Conservation (phyloP, 1,140 invertebrate genomes). For the Polyergus mexicanus region DNA sequence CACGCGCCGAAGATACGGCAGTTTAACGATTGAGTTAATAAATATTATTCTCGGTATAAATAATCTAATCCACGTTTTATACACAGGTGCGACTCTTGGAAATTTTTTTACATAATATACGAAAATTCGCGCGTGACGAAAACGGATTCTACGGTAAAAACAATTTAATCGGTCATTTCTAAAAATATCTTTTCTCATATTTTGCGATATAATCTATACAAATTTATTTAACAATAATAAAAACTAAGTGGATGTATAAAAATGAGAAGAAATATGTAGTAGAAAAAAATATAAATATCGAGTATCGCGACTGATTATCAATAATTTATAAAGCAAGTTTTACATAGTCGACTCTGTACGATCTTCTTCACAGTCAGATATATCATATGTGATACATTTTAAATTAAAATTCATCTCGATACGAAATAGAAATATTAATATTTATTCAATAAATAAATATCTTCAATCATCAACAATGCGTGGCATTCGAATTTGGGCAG, state of each 20-base stretch:
- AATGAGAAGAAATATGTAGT: not conserved
- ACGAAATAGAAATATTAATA: not conserved
- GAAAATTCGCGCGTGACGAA: not conserved
- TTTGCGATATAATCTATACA: not conserved
- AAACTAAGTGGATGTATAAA: not conserved
- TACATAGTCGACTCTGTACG: not conserved
- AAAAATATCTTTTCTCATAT: slow-evolving; percentile 18
- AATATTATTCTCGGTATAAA: too few species aligned
- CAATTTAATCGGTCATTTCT: not conserved
- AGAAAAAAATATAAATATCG: not conserved
- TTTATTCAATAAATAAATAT: slow-evolving; percentile 40
- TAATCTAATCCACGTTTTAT: too few species aligned
- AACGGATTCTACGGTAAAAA: not conserved
- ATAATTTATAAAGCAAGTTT: slow-evolving; percentile 25
- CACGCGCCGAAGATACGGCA: too few species aligned
- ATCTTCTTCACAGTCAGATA: not conserved
- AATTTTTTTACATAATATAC: slow-evolving; percentile 13
- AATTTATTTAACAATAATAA: slow-evolving; percentile 1
- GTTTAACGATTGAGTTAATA: too few species aligned
- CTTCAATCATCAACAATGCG: not conserved
- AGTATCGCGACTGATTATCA: not conserved
- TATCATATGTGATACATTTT: not conserved
- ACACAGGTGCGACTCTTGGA: too few species aligned
- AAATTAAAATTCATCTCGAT: not conserved
- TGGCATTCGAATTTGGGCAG: not conserved